A percentile compares a stretch with the other conserved stretches of the same genome.
phyloP scores from a whole-genome alignment of 2,113 vertebrate species.

The Ceyx margarethae region DNA sequence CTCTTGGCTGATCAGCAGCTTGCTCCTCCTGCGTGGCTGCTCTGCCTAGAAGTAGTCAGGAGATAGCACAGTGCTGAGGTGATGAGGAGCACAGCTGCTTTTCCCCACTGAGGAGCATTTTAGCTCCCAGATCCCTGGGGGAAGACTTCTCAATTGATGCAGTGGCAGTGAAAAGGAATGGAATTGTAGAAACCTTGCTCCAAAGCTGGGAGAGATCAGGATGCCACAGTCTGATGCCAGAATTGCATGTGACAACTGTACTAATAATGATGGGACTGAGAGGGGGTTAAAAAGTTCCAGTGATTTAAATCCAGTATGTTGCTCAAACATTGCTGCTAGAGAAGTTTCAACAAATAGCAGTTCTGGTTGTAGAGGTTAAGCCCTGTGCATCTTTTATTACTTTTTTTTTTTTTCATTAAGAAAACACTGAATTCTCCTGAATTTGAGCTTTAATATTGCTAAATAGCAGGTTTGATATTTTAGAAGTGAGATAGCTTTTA shows the following conservation, averaged over 20 bases:
- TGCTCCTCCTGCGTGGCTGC: constrained; percentile 53
- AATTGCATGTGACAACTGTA: background rate
- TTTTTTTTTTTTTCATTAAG: background rate
- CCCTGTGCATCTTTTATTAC: background rate
- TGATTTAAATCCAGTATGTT: background rate
- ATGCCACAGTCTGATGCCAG: background rate
- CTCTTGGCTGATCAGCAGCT: constrained; percentile 69
- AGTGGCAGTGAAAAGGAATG: background rate
- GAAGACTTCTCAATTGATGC: background rate
- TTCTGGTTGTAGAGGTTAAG: background rate
- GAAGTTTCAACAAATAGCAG: background rate
- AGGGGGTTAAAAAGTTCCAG: background rate
- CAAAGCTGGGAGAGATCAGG: background rate
- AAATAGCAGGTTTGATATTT: constrained; percentile 79
- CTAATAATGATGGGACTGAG: background rate
- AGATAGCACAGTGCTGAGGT: constrained; percentile 64
- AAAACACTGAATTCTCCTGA: constrained; percentile 49
- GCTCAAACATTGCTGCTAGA: background rate
- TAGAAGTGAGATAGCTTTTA: constrained; percentile 28
- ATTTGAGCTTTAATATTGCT: constrained; percentile 81
- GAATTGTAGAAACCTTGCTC: background rate
- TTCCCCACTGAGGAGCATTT: background rate
- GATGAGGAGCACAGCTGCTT: constrained; percentile 27
- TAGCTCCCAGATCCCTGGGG: background rate
- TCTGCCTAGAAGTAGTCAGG: constrained; percentile 72